phyloP scores from a whole-genome alignment of 2,888 invertebrate species.

The Andricus curvator region DNA sequence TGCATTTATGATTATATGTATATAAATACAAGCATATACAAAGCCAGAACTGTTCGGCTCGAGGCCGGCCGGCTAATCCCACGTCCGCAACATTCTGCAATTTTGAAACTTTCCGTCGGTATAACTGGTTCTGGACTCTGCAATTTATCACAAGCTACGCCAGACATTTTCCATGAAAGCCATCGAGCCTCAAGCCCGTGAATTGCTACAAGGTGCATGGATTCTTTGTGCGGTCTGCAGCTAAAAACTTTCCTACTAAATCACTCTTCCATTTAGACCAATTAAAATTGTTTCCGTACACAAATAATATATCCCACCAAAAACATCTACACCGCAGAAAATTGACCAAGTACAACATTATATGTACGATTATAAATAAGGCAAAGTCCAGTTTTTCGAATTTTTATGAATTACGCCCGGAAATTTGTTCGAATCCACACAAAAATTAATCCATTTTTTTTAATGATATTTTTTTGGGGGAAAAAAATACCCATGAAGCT shows the following conservation, averaged over 20 bases:
- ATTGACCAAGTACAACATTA: too few relatives aligned
- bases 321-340: background rate
- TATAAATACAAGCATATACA: constrained; percentile 20
- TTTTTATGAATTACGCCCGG: accelerated
- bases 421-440: too few relatives aligned
- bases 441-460: too few relatives aligned
- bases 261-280: background rate
- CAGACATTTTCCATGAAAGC: constrained; percentile 53
- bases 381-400: too few relatives aligned
- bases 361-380: too few relatives aligned
- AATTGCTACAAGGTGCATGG: background rate
- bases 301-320: background rate
- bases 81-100: constrained; percentile 73
- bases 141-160: constrained; percentile 63
- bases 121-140: constrained; percentile 63
- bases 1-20: background rate
- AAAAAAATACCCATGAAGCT: too few relatives aligned
- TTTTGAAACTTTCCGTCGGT: constrained; percentile 73
- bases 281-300: background rate
- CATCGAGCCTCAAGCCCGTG: constrained; percentile 43
- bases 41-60: constrained; percentile 51
- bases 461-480: too few relatives aligned
- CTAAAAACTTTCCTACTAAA: background rate
- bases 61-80: constrained; percentile 72
- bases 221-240: background rate